Conservation (phyloP, 2,888 invertebrate species). For the Euclidia mi region DNA sequence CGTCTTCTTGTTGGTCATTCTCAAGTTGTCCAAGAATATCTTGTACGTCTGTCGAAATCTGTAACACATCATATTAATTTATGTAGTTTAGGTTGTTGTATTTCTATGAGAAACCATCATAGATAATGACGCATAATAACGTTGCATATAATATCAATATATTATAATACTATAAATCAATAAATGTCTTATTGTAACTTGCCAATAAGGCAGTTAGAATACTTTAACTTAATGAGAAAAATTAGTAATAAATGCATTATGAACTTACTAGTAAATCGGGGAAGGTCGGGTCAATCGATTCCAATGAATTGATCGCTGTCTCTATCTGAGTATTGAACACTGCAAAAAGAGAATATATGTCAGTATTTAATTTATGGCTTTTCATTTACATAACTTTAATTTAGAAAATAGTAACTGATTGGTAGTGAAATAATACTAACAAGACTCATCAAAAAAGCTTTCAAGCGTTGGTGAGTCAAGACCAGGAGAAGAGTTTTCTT, state of each 20-base stretch:
- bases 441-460: constrained; percentile 58
- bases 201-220: too few relatives aligned
- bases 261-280: constrained; percentile 68
- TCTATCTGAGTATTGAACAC: constrained; percentile 62
- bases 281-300: constrained; percentile 55
- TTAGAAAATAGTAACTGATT: neutral
- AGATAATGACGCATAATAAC: too few relatives aligned
- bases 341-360: constrained; percentile 41
- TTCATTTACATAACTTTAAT: neutral
- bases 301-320: constrained; percentile 55
- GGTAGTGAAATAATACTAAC: constrained; percentile 50
- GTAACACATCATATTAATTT: constrained; percentile 43
- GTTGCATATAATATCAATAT: too few relatives aligned
- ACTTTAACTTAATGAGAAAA: too few relatives aligned
- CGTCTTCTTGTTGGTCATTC: constrained; percentile 23
- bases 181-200: too few relatives aligned
- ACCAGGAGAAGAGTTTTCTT: constrained; percentile 18
- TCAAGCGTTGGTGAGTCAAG: constrained; percentile 48
- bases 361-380: neutral
- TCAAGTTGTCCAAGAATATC: constrained; percentile 61
- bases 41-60: constrained; percentile 63
- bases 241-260: too few relatives aligned
- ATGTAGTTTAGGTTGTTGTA: too few relatives aligned
- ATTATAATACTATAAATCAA: too few relatives aligned
- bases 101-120: too few relatives aligned